phyloP scores from a whole-genome alignment of 37 sponge, comb jelly and placozoan species.

The Oopsacas minuta region DNA sequence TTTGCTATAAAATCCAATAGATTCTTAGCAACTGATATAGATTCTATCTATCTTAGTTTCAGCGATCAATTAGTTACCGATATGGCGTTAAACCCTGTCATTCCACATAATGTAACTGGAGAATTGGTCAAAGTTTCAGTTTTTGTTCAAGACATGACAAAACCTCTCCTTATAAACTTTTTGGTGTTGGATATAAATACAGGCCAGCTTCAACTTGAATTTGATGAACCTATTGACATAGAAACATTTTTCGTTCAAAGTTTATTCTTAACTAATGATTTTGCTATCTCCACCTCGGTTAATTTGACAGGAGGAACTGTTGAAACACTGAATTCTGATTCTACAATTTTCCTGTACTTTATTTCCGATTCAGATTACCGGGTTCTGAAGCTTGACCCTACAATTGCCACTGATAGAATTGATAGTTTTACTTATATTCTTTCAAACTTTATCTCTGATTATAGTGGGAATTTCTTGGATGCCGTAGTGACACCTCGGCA shows the following conservation, averaged over 20 bases:
- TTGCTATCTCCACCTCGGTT: neutral
- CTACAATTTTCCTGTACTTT: neutral
- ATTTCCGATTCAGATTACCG: neutral
- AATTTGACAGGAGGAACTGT: neutral
- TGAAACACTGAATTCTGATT: neutral
- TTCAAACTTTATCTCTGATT: neutral
- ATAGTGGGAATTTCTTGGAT: neutral
- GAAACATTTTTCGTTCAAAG: constrained; percentile 42
- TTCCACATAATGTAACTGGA: constrained; percentile 29
- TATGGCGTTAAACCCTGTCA: constrained; percentile 29
- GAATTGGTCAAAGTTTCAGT: constrained; percentile 26
- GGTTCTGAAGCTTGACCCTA: neutral
- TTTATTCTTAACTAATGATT: constrained; percentile 36
- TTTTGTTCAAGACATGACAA: constrained; percentile 36
- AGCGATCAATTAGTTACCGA: constrained; percentile 46
- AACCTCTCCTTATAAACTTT: constrained; percentile 37
- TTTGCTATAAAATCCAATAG: constrained; percentile 38
- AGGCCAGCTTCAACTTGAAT: constrained; percentile 42
- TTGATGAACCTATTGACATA: constrained; percentile 55
- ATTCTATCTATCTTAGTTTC: constrained; percentile 46
- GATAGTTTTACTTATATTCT: neutral
- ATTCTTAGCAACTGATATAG: constrained; percentile 31
- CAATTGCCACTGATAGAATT: neutral
- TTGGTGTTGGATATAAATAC: constrained; percentile 54
- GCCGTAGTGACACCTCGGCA: neutral